Evolutionary conservation across 2,113 vertebrate species (phyloP), one percentile per base, ranked within the genome.

Genomic region (Pelecanoides urinatrix): DNA sequence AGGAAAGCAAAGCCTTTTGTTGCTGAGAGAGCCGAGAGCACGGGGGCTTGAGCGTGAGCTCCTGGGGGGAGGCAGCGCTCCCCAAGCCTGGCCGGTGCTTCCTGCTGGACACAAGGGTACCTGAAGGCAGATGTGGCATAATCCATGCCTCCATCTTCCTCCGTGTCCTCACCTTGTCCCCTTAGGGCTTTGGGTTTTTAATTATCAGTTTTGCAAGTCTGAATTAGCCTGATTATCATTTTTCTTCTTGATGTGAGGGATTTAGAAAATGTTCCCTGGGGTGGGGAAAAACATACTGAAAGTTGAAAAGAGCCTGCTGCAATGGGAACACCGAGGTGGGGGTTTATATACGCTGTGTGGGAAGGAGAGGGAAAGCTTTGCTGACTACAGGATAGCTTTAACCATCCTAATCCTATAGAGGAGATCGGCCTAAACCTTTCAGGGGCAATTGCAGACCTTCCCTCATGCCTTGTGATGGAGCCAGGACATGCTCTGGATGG

Each of bases 271-370:
- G 3, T 12, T 90, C 56, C 84, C 88, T 34, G 90, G 30, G 34
- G 70, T 55, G 45, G 11, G 22, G 13, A 34, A 81, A 59, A 63
- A 16, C 4, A 38, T 52, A 9, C 40, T 16, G 8, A 50, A 62
- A 90, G 76, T 11, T n/a, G 73, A 16, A 34, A 42, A 25, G 36
- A 16, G 25, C 9, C 45, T 38, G 70, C 62, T 29, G 40, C 23
- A 6, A 2, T 0, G 16, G 82, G 72, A 75, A 5, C 50, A 0
- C 2, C 0, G 6, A 25, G 63, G 29, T 12, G 83, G 45, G 49
- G 38, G 34, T 1, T 40, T 77, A 3, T 6, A 3, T 25, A 2
- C 0, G 2, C 45, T 5, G 1, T 0, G 55, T 13, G 71, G 67
- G 44, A 70, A 40, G 76, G 40, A 40, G 25, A 63, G 47, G 61